Base-by-base conservation (phyloP, 2,888 invertebrate species). In the Leptothorax acervorum region DNA sequence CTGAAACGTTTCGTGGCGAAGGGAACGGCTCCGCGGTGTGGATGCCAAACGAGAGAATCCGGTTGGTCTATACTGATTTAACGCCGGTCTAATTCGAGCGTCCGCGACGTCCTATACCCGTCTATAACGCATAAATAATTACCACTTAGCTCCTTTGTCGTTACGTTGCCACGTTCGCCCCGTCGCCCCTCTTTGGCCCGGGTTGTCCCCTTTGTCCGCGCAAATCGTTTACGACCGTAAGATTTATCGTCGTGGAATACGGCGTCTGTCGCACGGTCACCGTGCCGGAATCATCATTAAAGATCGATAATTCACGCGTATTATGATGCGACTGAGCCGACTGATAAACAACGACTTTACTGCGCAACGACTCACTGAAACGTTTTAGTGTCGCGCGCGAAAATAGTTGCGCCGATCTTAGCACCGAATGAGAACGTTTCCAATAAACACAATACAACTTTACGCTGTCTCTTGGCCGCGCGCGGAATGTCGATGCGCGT, bases 121-220 rank as follows among this genome's bases (percentile, higher is more conserved):
- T 86, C 85, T 90, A 91, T 92, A 92, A 90, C 91, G 90, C 93
- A 94, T 94, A 94, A 94, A 94, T 94, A 94, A 94, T 93, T 93
- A 93, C 92, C 90, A 92, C 91, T 94, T 93, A 93, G 92, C 86
- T 79, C 89, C 90, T 92, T 93, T 92, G 93, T 93, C 91, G 92
- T 90, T 90, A 89, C 86, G 87, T 86, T 89, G 86, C 90, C 86
- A 87, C 89, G 87, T 89, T 63, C 87, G 82, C 86, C 87, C 83
- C 86, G 85, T 83, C 31, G 57, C 78, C 39, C 68, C 35, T 31
- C 76, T 71, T 48, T 63, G 63, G 74, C 53, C 70, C 57, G 71
- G 76, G 85, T 88, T 87, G 85, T 86, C 42, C 88, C 89, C 89
- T 93, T 92, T 92, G 92, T 93, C 87, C 89, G 82, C 81, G 73